These are phyloP conservation scores for Drosophila barbarae DNA, from an alignment of 2,888 invertebrate genomes.

Conservation along the genomic window DNA sequence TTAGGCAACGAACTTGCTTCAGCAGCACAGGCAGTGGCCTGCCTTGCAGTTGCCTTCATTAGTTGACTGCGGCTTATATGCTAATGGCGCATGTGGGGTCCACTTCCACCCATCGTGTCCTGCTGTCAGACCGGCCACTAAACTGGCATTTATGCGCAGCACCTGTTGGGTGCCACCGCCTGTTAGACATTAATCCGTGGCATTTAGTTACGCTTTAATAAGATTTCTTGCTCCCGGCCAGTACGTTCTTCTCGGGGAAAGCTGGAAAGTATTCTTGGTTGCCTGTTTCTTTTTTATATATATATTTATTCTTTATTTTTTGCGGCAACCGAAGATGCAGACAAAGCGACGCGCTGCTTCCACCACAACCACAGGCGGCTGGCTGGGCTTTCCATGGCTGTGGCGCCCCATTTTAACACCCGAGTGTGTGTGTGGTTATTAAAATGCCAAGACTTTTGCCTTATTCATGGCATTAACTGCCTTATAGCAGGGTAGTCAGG, in stretches of 20 bases:
- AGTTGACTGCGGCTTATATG: conserved; percentile 56
- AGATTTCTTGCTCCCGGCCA: conserved; percentile 47
- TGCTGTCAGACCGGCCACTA: conserved; percentile 59
- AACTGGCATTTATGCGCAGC: conserved; percentile 61
- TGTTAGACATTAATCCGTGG: conserved; percentile 69
- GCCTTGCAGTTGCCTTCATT: conserved; percentile 50
- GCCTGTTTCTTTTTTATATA: not conserved
- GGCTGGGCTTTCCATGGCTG: conserved; percentile 24
- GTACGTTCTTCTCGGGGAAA: conserved; percentile 42
- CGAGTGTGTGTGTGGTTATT: conserved; percentile 44
- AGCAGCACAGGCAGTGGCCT: conserved; percentile 16
- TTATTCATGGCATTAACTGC: conserved; percentile 20
- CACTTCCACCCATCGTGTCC: conserved; percentile 22
- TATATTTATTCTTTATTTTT: not conserved
- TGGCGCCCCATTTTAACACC: conserved; percentile 57
- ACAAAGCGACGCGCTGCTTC: conserved; percentile 57
- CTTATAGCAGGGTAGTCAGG: not conserved
- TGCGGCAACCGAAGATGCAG: conserved; percentile 45
- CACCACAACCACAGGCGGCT: conserved; percentile 8
- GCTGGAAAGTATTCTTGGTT: conserved; percentile 26
- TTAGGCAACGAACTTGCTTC: conserved; percentile 41
- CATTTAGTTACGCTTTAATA: conserved; percentile 73
- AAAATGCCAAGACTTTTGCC: conserved; percentile 44
- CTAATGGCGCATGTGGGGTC: conserved; percentile 58
- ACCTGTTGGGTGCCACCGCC: conserved; percentile 53